These are phyloP conservation scores for Crocidura indochinensis DNA, from an alignment of 2,797 vertebrate genomes.

Conservation along the genomic window DNA sequence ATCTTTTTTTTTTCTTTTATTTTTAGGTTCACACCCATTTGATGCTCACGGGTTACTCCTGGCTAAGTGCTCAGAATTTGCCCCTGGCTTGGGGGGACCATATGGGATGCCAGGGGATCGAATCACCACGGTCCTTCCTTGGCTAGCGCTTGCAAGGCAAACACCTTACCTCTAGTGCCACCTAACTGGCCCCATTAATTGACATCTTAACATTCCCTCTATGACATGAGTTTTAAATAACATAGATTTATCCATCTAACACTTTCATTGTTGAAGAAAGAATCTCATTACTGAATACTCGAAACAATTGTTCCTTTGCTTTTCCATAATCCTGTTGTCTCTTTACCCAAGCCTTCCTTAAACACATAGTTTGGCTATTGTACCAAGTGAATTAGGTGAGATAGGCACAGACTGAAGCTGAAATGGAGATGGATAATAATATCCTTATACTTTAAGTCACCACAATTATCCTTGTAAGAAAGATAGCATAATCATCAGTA, in stretches of 20 bases:
- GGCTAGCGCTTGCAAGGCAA: too few relatives aligned
- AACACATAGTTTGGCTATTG: background rate
- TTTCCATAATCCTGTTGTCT: background rate
- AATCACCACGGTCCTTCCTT: too few relatives aligned
- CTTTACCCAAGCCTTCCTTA: background rate
- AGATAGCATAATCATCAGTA: background rate
- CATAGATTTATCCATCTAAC: background rate
- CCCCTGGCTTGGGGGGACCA: too few relatives aligned
- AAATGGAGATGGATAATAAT: background rate
- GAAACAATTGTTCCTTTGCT: background rate
- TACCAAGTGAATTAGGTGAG: background rate
- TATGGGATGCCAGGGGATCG: too few relatives aligned
- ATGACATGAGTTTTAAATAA: too few relatives aligned
- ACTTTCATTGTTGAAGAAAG: conserved; percentile 6
- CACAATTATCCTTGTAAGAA: background rate
- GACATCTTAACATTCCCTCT: background rate
- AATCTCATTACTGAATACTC: too few relatives aligned
- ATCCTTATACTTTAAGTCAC: background rate
- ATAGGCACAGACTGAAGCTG: background rate
- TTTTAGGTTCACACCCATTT: too few relatives aligned
- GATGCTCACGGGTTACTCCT: too few relatives aligned
- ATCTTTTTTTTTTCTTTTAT: too few relatives aligned
- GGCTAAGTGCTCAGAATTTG: too few relatives aligned
- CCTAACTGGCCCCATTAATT: too few relatives aligned
- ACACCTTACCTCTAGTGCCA: too few relatives aligned